phyloP scores from a whole-genome alignment of 2,888 invertebrate species.

The Tachystola acroxantha region DNA sequence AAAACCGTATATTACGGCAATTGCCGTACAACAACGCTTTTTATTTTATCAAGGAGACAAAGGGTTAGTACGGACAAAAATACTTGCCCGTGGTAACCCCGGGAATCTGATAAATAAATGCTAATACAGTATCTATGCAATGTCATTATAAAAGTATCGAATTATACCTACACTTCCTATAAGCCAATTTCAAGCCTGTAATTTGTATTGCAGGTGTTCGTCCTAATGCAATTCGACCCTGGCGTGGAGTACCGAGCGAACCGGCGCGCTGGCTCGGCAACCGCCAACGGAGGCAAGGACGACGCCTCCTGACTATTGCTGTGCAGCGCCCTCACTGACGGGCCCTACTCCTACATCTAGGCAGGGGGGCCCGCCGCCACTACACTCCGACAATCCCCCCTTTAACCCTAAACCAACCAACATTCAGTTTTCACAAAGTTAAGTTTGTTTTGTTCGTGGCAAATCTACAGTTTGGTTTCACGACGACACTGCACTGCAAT shows the following conservation, averaged over 20 bases:
- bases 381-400: slow-evolving; percentile 43
- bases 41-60: no score
- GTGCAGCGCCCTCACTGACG: slow-evolving; percentile 99
- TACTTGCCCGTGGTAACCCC: no score
- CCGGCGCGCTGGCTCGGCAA: slow-evolving; percentile 74
- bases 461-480: slow-evolving; percentile 7
- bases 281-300: slow-evolving; percentile 82
- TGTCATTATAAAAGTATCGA: no score
- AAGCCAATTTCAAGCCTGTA: no score
- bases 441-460: slow-evolving; percentile 7
- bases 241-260: slow-evolving; percentile 97
- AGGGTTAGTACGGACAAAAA: no score
- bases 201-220: slow-evolving; percentile 89
- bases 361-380: slow-evolving; percentile 38
- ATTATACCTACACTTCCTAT: no score
- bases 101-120: no score
- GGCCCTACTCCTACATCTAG: slow-evolving; percentile 96
- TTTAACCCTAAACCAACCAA: slow-evolving; percentile 7
- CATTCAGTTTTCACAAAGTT: slow-evolving; percentile 1
- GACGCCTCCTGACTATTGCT: slow-evolving; percentile 99
- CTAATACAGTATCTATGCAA: no score
- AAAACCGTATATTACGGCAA: no score
- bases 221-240: slow-evolving; percentile 99
- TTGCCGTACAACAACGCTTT: no score
- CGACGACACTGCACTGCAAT: slow-evolving; percentile 10